Evolutionary conservation across 2,888 invertebrate species (phyloP), one percentile per base, ranked within the genome.

Genomic region (Philopedon plagiatum): DNA sequence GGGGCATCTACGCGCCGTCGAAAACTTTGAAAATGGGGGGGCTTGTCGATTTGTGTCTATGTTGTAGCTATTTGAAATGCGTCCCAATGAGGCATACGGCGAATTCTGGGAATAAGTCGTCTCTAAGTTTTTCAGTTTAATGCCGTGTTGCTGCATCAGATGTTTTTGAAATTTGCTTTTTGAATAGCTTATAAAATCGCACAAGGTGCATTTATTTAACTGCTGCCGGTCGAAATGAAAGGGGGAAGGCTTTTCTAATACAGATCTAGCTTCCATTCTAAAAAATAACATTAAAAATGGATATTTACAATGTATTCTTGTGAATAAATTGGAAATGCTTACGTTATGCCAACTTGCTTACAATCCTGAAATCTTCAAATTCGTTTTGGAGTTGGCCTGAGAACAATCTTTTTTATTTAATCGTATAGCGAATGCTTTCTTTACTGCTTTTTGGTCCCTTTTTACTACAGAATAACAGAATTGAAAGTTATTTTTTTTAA

Each of bases 101-200:
- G 13, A 1, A 9, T 26, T 41, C 15, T 13, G 5, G 9, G 26
- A 5, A 13, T 26, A 8, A 15, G n/a, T n/a, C n/a, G 54, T 5
- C 11, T 49, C 49, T 1, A 62, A 49, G 18, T 3, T 5, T 13
- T 49, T 62, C 19, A 62, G 11, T 19, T 62, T 46, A 8, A 62
- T 32, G 19, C 61, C 46, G 21, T 62, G 61, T 13, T 9, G 15
- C 34, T 49, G 46, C 32, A 62, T 62, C 13, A 62, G 41, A 32
- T 62, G 61, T n/a, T 32, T 2, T 7, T 49, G 61, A 46, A 62
- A 62, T 9, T 8, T 11, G 19, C n/a, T 49, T 9, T 62, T 61
- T 11, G 5, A 2, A 49, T 46, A 32, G 3, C 46, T 18, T 11
- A 5, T 46, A 21, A 15, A 62, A 1, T 2, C 0, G 21, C 61